phyloP scores from a whole-genome alignment of 2,797 vertebrate genomes.

The Thalassophryne amazonica region DNA sequence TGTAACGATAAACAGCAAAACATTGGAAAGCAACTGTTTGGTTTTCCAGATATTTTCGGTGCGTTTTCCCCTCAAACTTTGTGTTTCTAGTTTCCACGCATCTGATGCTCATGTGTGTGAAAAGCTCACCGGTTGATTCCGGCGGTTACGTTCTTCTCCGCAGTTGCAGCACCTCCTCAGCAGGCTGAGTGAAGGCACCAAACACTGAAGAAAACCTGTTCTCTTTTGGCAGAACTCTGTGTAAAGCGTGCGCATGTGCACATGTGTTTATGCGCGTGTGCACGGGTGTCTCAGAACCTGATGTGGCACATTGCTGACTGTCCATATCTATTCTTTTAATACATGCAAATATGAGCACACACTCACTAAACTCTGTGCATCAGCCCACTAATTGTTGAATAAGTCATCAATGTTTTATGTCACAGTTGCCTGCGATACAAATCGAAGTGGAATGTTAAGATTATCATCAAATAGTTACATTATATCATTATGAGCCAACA shows the following conservation, averaged over 20 bases:
- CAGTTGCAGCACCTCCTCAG: conserved; percentile 38
- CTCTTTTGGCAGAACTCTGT: conserved; percentile 62
- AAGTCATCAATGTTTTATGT: conserved; percentile 68
- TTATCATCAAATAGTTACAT: conserved; percentile 76
- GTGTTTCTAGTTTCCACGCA: conserved; percentile 2
- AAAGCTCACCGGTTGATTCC: conserved; percentile 65
- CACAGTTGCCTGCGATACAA: conserved; percentile 62
- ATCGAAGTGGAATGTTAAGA: conserved; percentile 74
- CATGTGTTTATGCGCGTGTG: conserved; percentile 7
- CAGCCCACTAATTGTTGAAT: conserved; percentile 59
- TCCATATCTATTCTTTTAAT: conserved; percentile 1
- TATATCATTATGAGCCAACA: conserved; percentile 75
- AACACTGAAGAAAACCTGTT: conserved; percentile 57
- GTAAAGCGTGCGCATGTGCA: conserved; percentile 20
- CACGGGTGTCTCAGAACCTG: conserved; percentile 3
- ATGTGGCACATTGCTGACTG: conserved; percentile 25
- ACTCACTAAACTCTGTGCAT: conserved; percentile 28
- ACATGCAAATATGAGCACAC: conserved; percentile 21
- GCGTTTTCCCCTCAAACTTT: conserved; percentile 19
- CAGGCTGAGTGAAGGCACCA: conserved; percentile 51
- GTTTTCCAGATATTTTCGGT: conserved; percentile 45
- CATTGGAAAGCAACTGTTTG: conserved; percentile 47
- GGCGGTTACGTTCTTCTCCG: conserved; percentile 56
- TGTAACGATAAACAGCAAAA: conserved; percentile 60
- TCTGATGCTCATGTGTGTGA: conserved; percentile 12